Percentiles rank a stretch among this genome's conserved stretches.
phyloP scores from a whole-genome alignment of 2,113 vertebrate genomes.

The Corythornis vintsioides region DNA sequence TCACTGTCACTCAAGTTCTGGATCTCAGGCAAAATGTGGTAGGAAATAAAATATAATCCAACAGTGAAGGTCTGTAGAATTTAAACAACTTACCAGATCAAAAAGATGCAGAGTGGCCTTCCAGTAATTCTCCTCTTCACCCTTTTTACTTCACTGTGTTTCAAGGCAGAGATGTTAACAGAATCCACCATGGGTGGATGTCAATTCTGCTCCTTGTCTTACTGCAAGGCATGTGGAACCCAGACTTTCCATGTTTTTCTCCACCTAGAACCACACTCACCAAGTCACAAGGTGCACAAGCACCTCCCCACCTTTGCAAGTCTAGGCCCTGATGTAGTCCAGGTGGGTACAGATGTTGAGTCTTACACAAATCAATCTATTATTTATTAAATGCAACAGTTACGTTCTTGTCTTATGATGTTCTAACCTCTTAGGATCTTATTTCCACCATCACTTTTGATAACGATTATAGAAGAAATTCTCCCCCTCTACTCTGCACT shows the following conservation, averaged over 20 bases:
- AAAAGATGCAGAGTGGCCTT: not conserved
- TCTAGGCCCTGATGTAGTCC: fast-evolving
- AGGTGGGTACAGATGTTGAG: too few relatives aligned
- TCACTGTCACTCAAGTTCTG: not conserved
- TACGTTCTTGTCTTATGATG: not conserved
- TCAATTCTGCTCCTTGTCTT: not conserved
- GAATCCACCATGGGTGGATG: not conserved
- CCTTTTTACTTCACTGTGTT: not conserved
- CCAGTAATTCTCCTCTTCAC: not conserved
- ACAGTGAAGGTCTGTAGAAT: constrained; percentile 67
- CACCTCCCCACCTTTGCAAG: not conserved
- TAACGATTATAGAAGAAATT: not conserved
- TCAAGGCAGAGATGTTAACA: not conserved
- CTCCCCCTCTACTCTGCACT: too few relatives aligned
- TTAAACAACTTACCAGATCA: constrained; percentile 82
- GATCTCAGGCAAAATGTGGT: not conserved
- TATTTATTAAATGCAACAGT: not conserved
- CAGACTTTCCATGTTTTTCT: not conserved
- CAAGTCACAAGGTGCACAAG: not conserved
- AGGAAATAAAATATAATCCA: not conserved
- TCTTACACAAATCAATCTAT: not conserved
- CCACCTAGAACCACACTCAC: not conserved
- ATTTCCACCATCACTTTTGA: not conserved
- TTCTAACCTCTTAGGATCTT: not conserved
- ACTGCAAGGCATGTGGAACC: not conserved